Evolutionary conservation across 1,140 invertebrate species (phyloP).

Genomic region (Glossosoma conforme): DNA sequence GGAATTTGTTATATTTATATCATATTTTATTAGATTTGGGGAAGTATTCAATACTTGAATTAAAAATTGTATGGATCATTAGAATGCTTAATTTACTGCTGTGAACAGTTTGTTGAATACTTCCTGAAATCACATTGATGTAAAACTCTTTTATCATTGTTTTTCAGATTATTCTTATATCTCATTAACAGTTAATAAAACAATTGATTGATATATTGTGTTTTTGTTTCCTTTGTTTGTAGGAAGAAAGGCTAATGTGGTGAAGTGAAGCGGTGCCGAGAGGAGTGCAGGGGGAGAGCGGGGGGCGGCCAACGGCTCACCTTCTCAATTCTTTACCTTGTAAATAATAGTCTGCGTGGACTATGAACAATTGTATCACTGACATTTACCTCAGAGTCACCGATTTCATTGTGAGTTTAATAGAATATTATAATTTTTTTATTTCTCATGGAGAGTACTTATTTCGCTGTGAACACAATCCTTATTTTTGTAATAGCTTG

Average conservation of each 20-base stretch:
- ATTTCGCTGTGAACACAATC: too few species aligned
- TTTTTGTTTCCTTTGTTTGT: slow-evolving; percentile 20
- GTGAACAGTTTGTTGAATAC: background rate
- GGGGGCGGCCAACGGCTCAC: background rate
- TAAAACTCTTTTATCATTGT: too few species aligned
- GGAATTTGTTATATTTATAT: too few species aligned
- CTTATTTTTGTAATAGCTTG: too few species aligned
- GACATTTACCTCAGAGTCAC: slow-evolving; percentile 12
- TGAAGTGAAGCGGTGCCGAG: background rate
- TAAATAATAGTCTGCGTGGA: slow-evolving; percentile 11
- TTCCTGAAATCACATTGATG: too few species aligned
- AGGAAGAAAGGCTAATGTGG: slow-evolving; percentile 21
- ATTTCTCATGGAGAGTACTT: background rate
- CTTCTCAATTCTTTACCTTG: slow-evolving; percentile 5
- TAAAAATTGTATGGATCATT: too few species aligned
- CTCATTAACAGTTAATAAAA: slow-evolving; percentile 20
- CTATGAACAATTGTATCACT: background rate
- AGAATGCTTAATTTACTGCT: background rate
- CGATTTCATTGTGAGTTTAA: slow-evolving; percentile 15
- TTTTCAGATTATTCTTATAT: slow-evolving; percentile 14
- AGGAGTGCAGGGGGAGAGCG: background rate
- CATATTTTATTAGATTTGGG: too few species aligned
- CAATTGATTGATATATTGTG: slow-evolving; percentile 14
- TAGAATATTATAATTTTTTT: slow-evolving; percentile 8
- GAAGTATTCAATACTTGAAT: too few species aligned